Percentiles rank a stretch among this genome's conserved stretches.
Evolutionary conservation across 2,888 invertebrate species (phyloP).

Genomic region (Erannis defoliaria): DNA sequence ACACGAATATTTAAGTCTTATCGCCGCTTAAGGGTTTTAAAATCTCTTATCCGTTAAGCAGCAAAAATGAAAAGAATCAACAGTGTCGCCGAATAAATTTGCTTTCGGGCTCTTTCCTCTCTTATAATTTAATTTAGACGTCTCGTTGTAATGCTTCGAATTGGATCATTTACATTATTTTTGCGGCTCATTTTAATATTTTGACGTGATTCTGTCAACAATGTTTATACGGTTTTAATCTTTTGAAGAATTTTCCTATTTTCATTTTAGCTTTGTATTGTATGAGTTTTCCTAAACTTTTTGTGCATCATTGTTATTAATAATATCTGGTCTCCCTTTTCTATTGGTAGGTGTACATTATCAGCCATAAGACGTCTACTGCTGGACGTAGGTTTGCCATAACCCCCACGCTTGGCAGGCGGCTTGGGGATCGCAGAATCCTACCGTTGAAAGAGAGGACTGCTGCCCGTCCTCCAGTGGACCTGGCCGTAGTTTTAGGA

Average conservation of each 20-base stretch:
- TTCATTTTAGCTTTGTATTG: not conserved
- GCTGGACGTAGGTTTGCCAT: too few species aligned
- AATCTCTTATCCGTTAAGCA: slow-evolving; percentile 5
- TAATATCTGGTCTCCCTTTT: not conserved
- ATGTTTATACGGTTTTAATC: not conserved
- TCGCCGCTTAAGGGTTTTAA: not conserved
- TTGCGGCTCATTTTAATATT: slow-evolving; percentile 30
- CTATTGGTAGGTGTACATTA: not conserved
- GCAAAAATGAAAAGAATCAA: slow-evolving; percentile 20
- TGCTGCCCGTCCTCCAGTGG: too few species aligned
- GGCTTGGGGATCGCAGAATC: too few species aligned
- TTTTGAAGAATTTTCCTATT: slow-evolving; percentile 1
- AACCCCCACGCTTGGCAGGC: too few species aligned
- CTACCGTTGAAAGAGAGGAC: too few species aligned
- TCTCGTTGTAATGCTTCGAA: slow-evolving; percentile 31
- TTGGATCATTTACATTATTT: slow-evolving; percentile 36
- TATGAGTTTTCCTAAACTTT: not conserved
- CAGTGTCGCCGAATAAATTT: slow-evolving; percentile 25
- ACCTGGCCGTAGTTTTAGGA: too few species aligned
- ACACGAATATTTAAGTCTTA: not conserved
- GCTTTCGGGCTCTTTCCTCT: slow-evolving; percentile 15
- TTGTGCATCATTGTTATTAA: not conserved
- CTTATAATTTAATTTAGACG: slow-evolving; percentile 31
- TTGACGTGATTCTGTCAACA: slow-evolving; percentile 26
- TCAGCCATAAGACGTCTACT: too few species aligned